phyloP scores from a whole-genome alignment of 2,888 invertebrate genomes.

The Zhuqinia jingwanae region DNA sequence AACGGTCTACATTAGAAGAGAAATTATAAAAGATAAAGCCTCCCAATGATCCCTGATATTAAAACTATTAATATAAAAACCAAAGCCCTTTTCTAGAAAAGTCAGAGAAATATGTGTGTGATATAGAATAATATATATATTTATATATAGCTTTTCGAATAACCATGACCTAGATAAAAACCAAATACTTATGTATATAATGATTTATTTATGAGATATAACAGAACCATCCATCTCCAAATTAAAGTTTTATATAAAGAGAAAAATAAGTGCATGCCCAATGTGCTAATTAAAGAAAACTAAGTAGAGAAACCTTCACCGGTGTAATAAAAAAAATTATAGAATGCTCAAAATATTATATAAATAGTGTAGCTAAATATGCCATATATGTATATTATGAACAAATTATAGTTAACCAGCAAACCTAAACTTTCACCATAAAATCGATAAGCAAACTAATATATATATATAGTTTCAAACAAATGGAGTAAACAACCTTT shows the following conservation, averaged over 20 bases:
- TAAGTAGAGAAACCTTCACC: conserved; percentile 27
- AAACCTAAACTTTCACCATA: neutral
- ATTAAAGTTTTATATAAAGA: neutral
- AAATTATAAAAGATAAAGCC: conserved; percentile 17
- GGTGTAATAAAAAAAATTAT: too few relatives aligned
- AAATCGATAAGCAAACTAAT: neutral
- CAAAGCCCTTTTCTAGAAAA: conserved; percentile 4
- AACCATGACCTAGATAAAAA: conserved; percentile 32
- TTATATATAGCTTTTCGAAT: too few relatives aligned
- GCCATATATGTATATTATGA: neutral
- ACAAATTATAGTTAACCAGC: neutral
- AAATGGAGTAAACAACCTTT: too few relatives aligned
- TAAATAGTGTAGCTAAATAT: neutral
- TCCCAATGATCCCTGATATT: conserved; percentile 14
- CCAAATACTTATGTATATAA: too few relatives aligned
- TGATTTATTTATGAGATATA: neutral
- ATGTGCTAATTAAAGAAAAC: conserved; percentile 18
- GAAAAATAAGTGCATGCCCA: conserved; percentile 27
- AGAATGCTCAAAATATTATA: too few relatives aligned
- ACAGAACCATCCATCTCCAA: conserved; percentile 16
- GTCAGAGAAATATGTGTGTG: too few relatives aligned
- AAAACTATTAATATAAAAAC: conserved; percentile 18
- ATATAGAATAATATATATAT: too few relatives aligned
- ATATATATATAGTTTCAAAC: too few relatives aligned
- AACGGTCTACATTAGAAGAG: neutral